Evolutionary conservation across 2,888 invertebrate species (phyloP), one percentile per base, ranked within the genome.

Genomic region (Scaptomyza cyrtandrae): DNA sequence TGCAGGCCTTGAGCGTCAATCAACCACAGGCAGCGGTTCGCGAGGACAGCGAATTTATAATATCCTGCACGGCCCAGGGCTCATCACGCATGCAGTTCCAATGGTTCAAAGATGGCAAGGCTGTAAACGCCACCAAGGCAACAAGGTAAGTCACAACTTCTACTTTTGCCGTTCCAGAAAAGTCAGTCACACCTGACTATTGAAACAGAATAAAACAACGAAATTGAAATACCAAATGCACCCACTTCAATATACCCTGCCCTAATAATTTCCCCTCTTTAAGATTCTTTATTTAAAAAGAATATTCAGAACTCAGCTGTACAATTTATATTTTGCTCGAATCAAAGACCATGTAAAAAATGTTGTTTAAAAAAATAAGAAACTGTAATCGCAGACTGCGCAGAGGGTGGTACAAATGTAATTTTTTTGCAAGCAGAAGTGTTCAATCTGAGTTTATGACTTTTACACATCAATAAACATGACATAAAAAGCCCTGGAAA

Each of bases 81-180:
- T 96, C 96, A 46, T 94, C 95, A 0, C 93, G 94, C 75, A 95
- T 96, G 89, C 93, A 93, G 59, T 97, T 97, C 90, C 94, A 94
- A 33, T 97, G 97, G 97, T 96, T 95, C 93, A 97, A 97, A 91
- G 96, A 97, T 88, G 95, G 95, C 6, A 93, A 95, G 75, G 93
- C 94, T 78, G 95, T 97, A 68, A 96, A 97, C 91, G 95, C 95
- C 80, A 95, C 95, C 69, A 94, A 94, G 78, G 95, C 96, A 14
- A 95, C 94, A 52, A 95, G 96, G 96, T 95, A 92, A 93, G 91
- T 88, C n/a, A 9, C 49, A 53, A 4, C 35, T 11, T 35, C 10
- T 0, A 19, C 9, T 44, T 10, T 13, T 3, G 2, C 7, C 5
- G 16, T 16, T 2, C 27, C 7, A 27, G 5, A 6, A 27, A n/a